Base-by-base conservation (phyloP, 2,113 vertebrate species). In the Bujurquina vittata region DNA sequence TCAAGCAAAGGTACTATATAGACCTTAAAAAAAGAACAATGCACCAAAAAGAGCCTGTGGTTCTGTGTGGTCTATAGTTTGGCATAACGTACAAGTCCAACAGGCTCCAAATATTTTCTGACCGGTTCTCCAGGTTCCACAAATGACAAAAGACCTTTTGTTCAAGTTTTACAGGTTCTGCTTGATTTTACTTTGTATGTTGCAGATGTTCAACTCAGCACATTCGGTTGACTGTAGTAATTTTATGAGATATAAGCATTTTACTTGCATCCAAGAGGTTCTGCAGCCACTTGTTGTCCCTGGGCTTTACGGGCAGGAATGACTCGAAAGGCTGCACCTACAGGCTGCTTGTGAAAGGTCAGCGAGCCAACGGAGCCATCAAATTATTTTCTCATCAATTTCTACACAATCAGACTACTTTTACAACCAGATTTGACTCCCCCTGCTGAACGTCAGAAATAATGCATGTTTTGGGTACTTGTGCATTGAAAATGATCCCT, bases 111-210 rank as follows among this genome's bases (percentile, higher is more conserved):
- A 52, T 72, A 72, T 31, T 72, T 8, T 31, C 26, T 12, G 31
- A n/a, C 67, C 31, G 46, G 67, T 72, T 72, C 20, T 72, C 5
- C 67, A 31, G 46, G 67, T 72, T 72, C 67, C 46, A 72, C 43
- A 54, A 0, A 7, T 52, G 52, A 72, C 67, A 72, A 72, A 52
- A 72, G 5, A 72, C 49, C 49, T 72, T 72, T 72, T 52, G n/a
- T 72, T 72, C 65, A 72, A 8, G 67, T 72, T 72, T 72, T 72
- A 54, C 67, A 31, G 18, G 67, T 52, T 72, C 67, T 14, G 18
- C 43, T 20, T 72, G 67, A 72, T 72, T 72, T 72, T 9, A 52
- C 11, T 54, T 10, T 7, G 14, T 26, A 58, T 31, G 43, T 52
- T 20, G 9, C 29, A 31, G 43, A 69, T 69, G 20, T 72, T 72